Base-by-base conservation (phyloP, 2,797 vertebrate species). In the Bovichtus diacanthus region DNA sequence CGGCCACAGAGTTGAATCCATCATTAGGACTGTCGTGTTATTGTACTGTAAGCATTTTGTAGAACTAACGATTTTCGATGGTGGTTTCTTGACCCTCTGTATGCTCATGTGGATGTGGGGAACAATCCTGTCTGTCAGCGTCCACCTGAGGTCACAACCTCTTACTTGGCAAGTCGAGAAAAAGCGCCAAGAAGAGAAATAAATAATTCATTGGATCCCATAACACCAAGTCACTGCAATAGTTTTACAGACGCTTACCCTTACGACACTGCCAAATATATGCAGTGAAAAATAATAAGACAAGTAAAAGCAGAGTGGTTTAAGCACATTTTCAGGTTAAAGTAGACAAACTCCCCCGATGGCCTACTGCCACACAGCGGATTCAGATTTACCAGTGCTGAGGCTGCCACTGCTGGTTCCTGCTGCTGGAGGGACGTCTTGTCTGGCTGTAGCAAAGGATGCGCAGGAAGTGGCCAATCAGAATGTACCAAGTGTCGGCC, bases 1-100 rank as follows among this genome's bases (percentile, higher is more conserved):
- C 4, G n/a, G 9, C 36, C 16, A 18, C 41, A 18, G 53, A 9
- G 7, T 4, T 39, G 53, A 64, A 41, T 21, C 9, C 55, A 51
- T 44, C 70, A 41, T 49, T 11, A 44, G 21, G 25, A 15, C 3
- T 4, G 49, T 59, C 46, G 19, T 43, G 31, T 58, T 81, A 80
- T 73, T 78, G 77, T 25, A 15, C n/a, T 58, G 74, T 31, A 59
- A 80, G 85, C 74, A 51, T 76, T 84, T 84, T 81, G 66, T 69
- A 56, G 69, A 75, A 53, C 38, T 82, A 79, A 76, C 1, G 69
- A 81, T 68, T 76, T 63, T 47, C 27, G 74, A 5, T 36, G 58
- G 69, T 70, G 50, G 64, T 19, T 67, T 76, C 41, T 56, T 23
- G 56, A 66, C 54, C 44, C 21, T 61, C 23, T 61, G 69, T 27